These are phyloP conservation scores for Seriola quinqueradiata DNA, from an alignment of 2,113 vertebrate genomes.

Conservation along the genomic window DNA sequence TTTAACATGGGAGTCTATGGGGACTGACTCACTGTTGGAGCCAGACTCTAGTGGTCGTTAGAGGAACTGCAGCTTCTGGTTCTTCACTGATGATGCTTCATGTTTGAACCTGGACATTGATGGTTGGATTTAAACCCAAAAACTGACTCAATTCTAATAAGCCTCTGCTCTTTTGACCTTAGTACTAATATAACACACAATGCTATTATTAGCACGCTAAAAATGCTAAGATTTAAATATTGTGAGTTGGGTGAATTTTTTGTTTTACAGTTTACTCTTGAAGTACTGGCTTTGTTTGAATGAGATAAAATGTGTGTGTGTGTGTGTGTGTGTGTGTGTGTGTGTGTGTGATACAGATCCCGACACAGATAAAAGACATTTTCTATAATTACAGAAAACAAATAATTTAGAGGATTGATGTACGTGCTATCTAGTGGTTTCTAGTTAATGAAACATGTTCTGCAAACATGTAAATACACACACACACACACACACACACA, in stretches of 20 bases:
- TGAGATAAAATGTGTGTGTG: no score
- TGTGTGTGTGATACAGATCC: constrained; percentile 1
- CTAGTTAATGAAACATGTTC: background rate
- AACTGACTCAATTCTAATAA: no score
- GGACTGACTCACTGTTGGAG: no score
- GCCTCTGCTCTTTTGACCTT: background rate
- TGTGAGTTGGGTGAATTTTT: background rate
- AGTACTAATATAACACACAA: background rate
- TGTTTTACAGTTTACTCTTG: background rate
- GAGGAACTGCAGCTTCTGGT: no score
- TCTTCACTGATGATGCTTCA: no score
- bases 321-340: no score
- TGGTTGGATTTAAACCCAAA: no score
- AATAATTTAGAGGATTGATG: background rate
- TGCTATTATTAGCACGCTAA: background rate
- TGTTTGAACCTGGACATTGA: no score
- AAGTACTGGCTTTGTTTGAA: no score
- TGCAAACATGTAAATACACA: background rate
- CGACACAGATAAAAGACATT: background rate
- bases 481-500: background rate
- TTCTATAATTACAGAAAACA: background rate
- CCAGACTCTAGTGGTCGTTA: no score
- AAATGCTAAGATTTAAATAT: background rate
- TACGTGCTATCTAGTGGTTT: background rate
- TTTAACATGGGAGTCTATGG: no score